Conservation (phyloP, 64 coral and sea anemone species). For the Cladopsammia gracilis region DNA sequence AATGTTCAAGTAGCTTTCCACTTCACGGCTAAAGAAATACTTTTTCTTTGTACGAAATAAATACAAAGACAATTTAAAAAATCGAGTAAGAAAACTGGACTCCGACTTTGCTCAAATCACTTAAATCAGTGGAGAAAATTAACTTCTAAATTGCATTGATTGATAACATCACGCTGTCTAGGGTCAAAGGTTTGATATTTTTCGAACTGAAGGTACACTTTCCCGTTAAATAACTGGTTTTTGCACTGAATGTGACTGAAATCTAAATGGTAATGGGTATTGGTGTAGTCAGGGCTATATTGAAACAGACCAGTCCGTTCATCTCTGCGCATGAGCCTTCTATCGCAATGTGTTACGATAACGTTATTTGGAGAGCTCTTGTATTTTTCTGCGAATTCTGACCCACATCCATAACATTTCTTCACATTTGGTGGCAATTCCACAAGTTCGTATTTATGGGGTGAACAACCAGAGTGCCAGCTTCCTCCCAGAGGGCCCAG, state of each 20-base stretch:
- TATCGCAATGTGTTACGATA: conserved; percentile 7
- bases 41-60: too few species aligned
- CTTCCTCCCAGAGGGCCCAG: too few species aligned
- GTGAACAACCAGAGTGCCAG: conserved; percentile 20
- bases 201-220: background rate
- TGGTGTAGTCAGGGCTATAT: background rate
- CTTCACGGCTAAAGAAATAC: too few species aligned
- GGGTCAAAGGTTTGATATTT: background rate
- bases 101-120: too few species aligned
- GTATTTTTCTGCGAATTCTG: background rate
- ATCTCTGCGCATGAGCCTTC: conserved; percentile 10
- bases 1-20: too few species aligned
- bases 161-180: background rate
- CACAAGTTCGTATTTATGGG: background rate
- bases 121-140: too few species aligned
- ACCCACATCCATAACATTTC: conserved; percentile 12
- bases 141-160: too few species aligned
- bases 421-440: background rate
- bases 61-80: too few species aligned
- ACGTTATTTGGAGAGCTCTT: background rate
- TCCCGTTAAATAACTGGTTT: conserved; percentile 10
- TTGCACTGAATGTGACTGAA: background rate
- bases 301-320: background rate
- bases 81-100: too few species aligned
- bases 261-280: conserved; percentile 27